Conservation (phyloP, 2,113 vertebrate genomes). For the Phyllostomus hastatus region DNA sequence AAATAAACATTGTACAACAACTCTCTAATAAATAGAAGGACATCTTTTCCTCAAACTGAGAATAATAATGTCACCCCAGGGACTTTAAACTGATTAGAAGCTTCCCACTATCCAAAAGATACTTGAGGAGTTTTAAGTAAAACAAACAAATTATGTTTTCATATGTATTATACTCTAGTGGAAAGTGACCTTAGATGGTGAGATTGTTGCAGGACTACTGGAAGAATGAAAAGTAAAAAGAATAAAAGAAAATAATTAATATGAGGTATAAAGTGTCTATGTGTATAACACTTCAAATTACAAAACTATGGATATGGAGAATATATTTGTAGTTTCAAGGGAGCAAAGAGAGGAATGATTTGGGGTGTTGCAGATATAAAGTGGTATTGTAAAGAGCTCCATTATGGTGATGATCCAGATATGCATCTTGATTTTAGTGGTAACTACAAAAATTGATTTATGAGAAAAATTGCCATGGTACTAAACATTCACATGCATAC, state of each 20-base stretch:
- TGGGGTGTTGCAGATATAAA: not conserved
- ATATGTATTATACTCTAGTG: not conserved
- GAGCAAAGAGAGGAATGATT: not conserved
- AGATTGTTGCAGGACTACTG: not conserved
- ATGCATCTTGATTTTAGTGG: not conserved
- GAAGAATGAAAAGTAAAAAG: not conserved
- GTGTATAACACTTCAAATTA: not conserved
- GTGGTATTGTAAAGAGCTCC: rapidly evolving
- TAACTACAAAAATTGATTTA: not conserved
- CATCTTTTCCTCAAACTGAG: not conserved
- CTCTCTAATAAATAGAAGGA: not conserved
- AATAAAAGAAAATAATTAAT: not conserved
- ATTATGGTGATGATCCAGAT: not conserved
- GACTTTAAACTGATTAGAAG: not conserved
- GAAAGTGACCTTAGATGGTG: not conserved
- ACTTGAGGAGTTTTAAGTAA: not conserved
- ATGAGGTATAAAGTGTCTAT: not conserved
- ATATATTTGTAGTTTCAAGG: not conserved
- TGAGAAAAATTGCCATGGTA: not conserved
- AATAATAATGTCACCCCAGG: not conserved
- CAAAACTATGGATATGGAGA: not conserved
- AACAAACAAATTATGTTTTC: not conserved
- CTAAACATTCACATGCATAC: not conserved
- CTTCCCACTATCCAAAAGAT: not conserved
- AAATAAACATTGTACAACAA: not conserved